phyloP scores from a whole-genome alignment of 2,113 vertebrate genomes.

The Engystomops pustulosus region DNA sequence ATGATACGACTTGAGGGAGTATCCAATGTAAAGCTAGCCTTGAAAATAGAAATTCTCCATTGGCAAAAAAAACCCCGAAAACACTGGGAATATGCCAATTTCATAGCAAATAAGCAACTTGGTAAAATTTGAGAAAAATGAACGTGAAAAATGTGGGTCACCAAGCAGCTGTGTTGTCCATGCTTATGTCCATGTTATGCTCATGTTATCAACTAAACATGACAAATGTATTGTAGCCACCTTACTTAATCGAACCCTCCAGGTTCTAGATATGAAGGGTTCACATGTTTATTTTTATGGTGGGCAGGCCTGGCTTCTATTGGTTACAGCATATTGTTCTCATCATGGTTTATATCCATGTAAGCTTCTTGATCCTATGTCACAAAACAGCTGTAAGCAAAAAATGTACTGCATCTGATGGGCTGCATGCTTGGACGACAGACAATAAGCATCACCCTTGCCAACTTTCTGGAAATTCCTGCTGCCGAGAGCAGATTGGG shows the following conservation, averaged over 20 bases:
- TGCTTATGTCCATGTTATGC: background rate
- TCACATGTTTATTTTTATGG: constrained; percentile 20
- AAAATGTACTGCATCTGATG: constrained; percentile 59
- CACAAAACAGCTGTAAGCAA: constrained; percentile 59
- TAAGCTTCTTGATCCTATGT: constrained; percentile 56
- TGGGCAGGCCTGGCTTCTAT: constrained; percentile 1
- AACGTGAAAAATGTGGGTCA: background rate
- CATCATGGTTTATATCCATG: constrained; percentile 57
- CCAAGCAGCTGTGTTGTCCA: background rate
- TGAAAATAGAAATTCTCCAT: background rate
- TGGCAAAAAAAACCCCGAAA: background rate
- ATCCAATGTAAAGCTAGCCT: background rate
- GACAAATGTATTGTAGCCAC: background rate
- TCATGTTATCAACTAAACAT: constrained; percentile 32
- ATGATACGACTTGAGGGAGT: no score
- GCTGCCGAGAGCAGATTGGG: constrained; percentile 35
- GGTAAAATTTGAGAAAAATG: background rate
- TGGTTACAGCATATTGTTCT: constrained; percentile 45
- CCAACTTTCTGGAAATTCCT: constrained; percentile 44
- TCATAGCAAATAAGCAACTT: background rate
- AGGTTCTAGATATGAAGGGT: constrained; percentile 16
- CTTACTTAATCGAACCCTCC: constrained; percentile 15
- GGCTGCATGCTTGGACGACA: constrained; percentile 45
- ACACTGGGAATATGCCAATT: background rate
- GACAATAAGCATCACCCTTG: constrained; percentile 46